Conservation (phyloP, 2,113 vertebrate species). For the Panurus biarmicus region DNA sequence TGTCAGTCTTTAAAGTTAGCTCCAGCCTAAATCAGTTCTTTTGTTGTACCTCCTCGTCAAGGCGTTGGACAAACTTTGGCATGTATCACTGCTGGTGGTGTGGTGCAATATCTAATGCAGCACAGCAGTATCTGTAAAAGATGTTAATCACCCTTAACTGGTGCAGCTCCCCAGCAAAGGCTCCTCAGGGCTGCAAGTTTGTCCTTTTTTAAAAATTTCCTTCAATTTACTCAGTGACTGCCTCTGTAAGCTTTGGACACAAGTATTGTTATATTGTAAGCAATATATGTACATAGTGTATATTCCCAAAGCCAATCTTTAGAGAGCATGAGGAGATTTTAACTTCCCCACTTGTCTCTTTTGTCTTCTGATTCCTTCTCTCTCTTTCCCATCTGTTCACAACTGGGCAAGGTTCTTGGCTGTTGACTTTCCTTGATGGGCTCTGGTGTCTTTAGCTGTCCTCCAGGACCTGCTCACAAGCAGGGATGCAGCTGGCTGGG, state of each 20-base stretch:
- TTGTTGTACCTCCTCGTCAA: not conserved
- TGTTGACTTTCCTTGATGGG: conserved; percentile 38
- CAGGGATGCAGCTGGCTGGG: not conserved
- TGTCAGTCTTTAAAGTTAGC: not conserved
- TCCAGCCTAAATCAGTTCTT: not conserved
- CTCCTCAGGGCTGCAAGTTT: not conserved
- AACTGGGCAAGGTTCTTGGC: conserved; percentile 45
- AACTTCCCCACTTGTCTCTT: conserved; percentile 16
- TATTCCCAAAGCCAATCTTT: conserved; percentile 38
- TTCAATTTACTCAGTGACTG: not conserved
- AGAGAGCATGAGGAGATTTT: conserved; percentile 11
- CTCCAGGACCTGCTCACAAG: conserved; percentile 47
- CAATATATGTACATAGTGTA: not conserved
- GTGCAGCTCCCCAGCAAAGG: not conserved
- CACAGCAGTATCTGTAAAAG: not conserved
- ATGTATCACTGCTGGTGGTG: not conserved
- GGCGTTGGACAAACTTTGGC: not conserved
- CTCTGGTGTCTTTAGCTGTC: conserved; percentile 32
- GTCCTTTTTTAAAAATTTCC: not conserved
- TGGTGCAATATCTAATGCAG: not conserved
- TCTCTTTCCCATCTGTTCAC: conserved; percentile 41
- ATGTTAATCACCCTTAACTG: not conserved
- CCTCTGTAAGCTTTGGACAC: not conserved
- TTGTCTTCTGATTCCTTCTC: conserved; percentile 53
- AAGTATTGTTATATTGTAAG: conserved; percentile 1